Conservation (phyloP, 2,113 vertebrate genomes). For the Psittacula cyanocephala region DNA sequence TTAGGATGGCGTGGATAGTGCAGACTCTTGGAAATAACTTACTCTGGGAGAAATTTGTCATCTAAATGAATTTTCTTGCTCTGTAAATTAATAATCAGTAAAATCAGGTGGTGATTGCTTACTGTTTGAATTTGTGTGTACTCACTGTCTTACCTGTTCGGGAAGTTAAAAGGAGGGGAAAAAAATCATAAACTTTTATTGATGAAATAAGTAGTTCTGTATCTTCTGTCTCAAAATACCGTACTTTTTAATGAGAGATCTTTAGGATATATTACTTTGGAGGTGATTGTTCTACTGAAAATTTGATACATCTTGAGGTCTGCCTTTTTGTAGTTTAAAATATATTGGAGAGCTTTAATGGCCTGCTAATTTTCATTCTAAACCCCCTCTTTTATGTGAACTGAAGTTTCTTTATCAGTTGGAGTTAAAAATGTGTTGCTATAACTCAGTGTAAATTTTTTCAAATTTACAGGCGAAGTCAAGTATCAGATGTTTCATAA, state of each 20-base stretch:
- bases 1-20: background rate
- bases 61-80: background rate
- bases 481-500: constrained; percentile 90
- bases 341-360: background rate
- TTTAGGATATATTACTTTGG: background rate
- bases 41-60: background rate
- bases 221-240: background rate
- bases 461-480: constrained; percentile 75
- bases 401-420: background rate
- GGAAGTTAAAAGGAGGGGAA: background rate
- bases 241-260: background rate
- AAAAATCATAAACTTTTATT: background rate
- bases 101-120: background rate
- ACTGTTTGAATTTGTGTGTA: background rate
- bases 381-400: background rate
- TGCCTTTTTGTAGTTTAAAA: background rate
- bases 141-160: background rate
- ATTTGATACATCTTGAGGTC: background rate
- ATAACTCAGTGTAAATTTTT: background rate
- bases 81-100: background rate
- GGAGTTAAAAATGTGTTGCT: background rate
- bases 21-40: background rate
- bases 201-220: background rate
- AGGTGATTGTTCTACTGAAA: background rate
- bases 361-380: background rate